phyloP scores from a whole-genome alignment of 2,113 vertebrate genomes.

The Corydoras maculifer region DNA sequence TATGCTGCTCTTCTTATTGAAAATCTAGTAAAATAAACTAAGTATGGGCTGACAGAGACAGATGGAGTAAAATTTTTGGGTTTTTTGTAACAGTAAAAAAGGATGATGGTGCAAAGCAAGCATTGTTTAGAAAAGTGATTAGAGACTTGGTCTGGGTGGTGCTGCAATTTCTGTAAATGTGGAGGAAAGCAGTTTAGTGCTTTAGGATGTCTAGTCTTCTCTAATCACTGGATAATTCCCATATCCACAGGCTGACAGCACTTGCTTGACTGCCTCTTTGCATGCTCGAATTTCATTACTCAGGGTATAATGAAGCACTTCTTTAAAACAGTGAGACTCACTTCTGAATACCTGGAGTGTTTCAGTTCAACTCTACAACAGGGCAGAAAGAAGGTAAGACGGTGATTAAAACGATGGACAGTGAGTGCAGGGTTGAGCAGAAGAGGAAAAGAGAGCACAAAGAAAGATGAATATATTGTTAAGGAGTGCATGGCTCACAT shows the following conservation, averaged over 20 bases:
- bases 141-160: too few species aligned
- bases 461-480: slow-evolving; percentile 72
- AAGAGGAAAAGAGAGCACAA: slow-evolving; percentile 43
- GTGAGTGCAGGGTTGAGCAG: slow-evolving; percentile 40
- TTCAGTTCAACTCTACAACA: slow-evolving; percentile 85
- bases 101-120: not conserved
- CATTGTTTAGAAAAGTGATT: too few species aligned
- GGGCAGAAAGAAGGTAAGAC: slow-evolving; percentile 55
- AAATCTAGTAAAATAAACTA: slow-evolving; percentile 16
- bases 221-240: slow-evolving; percentile 63
- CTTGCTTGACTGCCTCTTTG: slow-evolving; percentile 87
- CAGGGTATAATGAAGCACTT: slow-evolving; percentile 96
- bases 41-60: slow-evolving; percentile 43
- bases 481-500: slow-evolving; percentile 76
- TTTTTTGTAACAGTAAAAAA: too few species aligned
- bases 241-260: slow-evolving; percentile 80
- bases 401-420: slow-evolving; percentile 17
- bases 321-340: slow-evolving; percentile 87
- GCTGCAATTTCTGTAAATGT: slow-evolving; percentile 48
- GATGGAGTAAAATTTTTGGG: too few species aligned
- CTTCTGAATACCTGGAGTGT: slow-evolving; percentile 82
- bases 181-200: slow-evolving; percentile 55
- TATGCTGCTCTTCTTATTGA: slow-evolving; percentile 46
- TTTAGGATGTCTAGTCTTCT: slow-evolving; percentile 57
- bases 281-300: slow-evolving; percentile 96